Base-by-base conservation (phyloP, 2,888 invertebrate genomes). In the Andrena haemorrhoa region DNA sequence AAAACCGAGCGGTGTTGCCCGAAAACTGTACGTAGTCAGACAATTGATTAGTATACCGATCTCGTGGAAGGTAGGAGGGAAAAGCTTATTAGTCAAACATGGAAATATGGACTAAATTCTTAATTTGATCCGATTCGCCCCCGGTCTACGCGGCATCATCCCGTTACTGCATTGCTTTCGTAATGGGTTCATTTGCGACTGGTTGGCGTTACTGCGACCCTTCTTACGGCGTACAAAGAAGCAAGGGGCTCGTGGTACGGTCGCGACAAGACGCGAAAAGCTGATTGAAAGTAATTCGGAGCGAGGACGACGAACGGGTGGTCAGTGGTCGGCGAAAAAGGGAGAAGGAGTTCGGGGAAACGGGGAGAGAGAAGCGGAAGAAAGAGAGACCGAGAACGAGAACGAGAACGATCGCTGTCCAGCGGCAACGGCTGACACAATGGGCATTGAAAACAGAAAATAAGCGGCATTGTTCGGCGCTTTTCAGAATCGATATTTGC, bases 401-500 rank as follows among this genome's bases (percentile, higher is more conserved):
- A 26, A 20, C 58, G 35, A 26, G 47, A 33, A 78, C 75, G 86
- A 87, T 85, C 85, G 86, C 75, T 87, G 87, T 86, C 88, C 84
- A 81, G 79, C 84, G 79, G 79, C 86, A 83, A 84, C 82, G 84
- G 87, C 86, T 82, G 88, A 84, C 88, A 92, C 92, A 92, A 92
- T 92, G 89, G 92, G 87, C 90, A 93, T 93, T 93, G 91, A 93
- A 92, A 93, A 92, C 92, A 91, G 93, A 93, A 93, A 93, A 93
- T 92, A 93, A 93, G 92, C 88, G 91, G 91, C 90, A 94, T 93
- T 93, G 94, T 93, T 92, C 92, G 90, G 88, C 88, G 92, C 92
- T 93, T 93, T 94, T 93, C 93, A 93, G 92, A 94, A 93, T 93
- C 93, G 92, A 93, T 94, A 93, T 93, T 93, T 92, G 92, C 92